A percentile compares a stretch with the other conserved stretches of the same genome.
Evolutionary conservation across 2,888 invertebrate species (phyloP).

Genomic region (Lumbricus terrestris): DNA sequence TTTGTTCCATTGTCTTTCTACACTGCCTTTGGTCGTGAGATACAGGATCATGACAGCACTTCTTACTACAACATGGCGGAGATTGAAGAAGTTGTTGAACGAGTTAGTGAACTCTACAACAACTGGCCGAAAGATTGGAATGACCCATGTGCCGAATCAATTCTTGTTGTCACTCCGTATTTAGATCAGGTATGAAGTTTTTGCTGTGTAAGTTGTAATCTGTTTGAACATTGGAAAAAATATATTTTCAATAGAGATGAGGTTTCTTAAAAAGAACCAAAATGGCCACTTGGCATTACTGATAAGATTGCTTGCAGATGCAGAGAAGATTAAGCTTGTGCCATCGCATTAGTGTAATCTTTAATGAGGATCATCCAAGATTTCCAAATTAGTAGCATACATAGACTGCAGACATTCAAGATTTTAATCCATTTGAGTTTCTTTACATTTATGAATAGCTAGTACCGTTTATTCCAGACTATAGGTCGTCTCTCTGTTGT

Average conservation of each 20-base stretch:
- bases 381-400: too few relatives aligned
- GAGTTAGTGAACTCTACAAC: constrained; percentile 47
- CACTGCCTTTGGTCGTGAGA: constrained; percentile 41
- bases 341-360: too few relatives aligned
- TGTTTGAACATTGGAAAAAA: not conserved
- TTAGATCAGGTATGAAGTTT: constrained; percentile 49
- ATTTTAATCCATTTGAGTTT: too few relatives aligned
- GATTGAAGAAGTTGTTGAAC: constrained; percentile 49
- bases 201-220: not conserved
- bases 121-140: constrained; percentile 56
- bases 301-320: not conserved
- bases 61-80: constrained; percentile 54
- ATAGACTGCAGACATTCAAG: too few relatives aligned
- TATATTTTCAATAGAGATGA: not conserved
- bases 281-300: not conserved
- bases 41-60: constrained; percentile 46
- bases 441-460: not conserved
- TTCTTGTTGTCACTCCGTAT: constrained; percentile 53
- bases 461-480: too few relatives aligned
- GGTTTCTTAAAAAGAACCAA: not conserved
- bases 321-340: too few relatives aligned
- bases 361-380: too few relatives aligned
- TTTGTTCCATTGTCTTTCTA: constrained; percentile 50
- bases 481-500: too few relatives aligned
- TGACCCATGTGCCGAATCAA: constrained; percentile 41